Conservation (phyloP, 2,797 vertebrate species). For the Perdix hodgsoniae region DNA sequence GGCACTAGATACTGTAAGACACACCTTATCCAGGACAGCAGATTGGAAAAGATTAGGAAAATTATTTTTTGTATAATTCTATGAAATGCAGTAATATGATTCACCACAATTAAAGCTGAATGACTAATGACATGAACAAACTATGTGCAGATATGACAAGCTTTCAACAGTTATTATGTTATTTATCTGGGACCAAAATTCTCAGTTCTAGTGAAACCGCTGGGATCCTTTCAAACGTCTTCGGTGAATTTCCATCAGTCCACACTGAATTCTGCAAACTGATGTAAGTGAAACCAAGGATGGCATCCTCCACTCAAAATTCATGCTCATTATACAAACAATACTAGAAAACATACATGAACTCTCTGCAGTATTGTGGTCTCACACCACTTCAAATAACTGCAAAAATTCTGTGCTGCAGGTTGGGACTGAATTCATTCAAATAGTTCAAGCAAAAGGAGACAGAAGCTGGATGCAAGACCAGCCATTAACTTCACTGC, state of each 20-base stretch:
- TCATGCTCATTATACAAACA: background rate
- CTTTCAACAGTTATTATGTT: background rate
- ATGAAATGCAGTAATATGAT: background rate
- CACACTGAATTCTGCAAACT: background rate
- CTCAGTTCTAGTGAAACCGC: background rate
- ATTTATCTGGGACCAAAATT: background rate
- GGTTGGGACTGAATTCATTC: background rate
- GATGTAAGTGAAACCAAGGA: background rate
- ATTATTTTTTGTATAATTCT: background rate
- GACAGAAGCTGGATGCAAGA: background rate
- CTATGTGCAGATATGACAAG: background rate
- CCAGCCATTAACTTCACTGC: background rate
- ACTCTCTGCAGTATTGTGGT: background rate
- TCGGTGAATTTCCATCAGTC: background rate
- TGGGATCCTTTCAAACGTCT: background rate
- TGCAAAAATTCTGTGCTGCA: background rate
- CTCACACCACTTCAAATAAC: background rate
- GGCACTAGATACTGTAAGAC: background rate
- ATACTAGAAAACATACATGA: background rate
- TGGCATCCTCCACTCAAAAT: background rate
- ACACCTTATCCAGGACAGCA: background rate
- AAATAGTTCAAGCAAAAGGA: background rate
- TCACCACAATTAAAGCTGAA: background rate
- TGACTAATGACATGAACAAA: background rate
- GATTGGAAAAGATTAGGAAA: background rate